Evolutionary conservation across 2,113 vertebrate species (phyloP), one percentile per base, ranked within the genome.

Genomic region (Apodemus speciosus): DNA sequence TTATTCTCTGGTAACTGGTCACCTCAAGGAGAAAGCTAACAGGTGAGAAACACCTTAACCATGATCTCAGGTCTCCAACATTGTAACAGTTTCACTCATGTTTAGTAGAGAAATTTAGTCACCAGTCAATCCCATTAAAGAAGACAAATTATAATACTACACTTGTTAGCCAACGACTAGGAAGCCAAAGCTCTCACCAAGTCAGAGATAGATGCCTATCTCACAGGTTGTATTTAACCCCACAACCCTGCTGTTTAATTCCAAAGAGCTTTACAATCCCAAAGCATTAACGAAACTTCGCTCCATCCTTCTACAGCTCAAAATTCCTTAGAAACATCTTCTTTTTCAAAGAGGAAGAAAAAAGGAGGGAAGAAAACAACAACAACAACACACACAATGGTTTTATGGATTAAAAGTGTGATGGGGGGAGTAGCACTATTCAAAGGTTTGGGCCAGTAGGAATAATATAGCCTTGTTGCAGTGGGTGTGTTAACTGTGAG

Each of bases 131-230:
- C 20, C 2, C 66, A 68, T 76, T 85, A 90, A 95, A 64, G 46
- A 40, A 84, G 85, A 95, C 92, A 90, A 80, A 92, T 86, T 32
- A 30, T 62, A 87, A 89, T 93, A 85, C 72, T 81, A 93, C 9
- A 93, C 27, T 62, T 77, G 75, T 77, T 38, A 32, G 80, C 27
- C 27, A 88, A 73, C 21, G 79, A 30, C 79, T 3, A 84, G n/a
- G 32, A 94, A 90, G 40, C 20, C 32, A 80, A 86, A 75, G 83
- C 14, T 93, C 32, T 89, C 60, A 92, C 38, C 90, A 18, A 92
- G 18, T 35, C 51, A 3, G 40, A 93, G 86, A 89, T 21, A 35
- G 64, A 62, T 46, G 38, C 13, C 66, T 90, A 79, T 68, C 53
- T 90, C 68, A 92, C 89, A 51, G 80, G 43, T 23, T 76, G 60